These are phyloP conservation scores for Perca schrenkii DNA, from an alignment of 2,113 vertebrate species.

Conservation along the genomic window DNA sequence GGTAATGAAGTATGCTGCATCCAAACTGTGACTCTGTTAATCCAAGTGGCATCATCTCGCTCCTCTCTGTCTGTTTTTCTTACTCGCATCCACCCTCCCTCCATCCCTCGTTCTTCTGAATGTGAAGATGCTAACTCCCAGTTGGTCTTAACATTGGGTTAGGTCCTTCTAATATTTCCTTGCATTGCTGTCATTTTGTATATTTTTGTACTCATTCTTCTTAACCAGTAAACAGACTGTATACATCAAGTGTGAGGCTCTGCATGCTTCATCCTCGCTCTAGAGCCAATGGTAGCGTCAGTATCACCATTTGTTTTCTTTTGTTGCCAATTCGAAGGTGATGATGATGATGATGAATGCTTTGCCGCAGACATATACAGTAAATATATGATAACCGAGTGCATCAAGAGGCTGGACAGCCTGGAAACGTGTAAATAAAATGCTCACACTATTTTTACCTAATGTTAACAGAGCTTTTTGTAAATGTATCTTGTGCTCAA, in stretches of 20 bases:
- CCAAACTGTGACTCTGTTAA: constrained; percentile 69
- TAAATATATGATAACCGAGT: constrained; percentile 71
- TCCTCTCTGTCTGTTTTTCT: background rate
- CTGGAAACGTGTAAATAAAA: constrained; percentile 81
- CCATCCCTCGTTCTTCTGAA: constrained; percentile 61
- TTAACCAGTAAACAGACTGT: constrained; percentile 54
- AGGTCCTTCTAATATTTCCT: constrained; percentile 22
- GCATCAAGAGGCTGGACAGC: constrained; percentile 66
- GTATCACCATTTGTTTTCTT: constrained; percentile 50
- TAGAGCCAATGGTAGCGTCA: constrained; percentile 72
- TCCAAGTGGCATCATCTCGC: constrained; percentile 36
- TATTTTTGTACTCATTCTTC: constrained; percentile 78
- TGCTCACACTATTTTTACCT: constrained; percentile 83
- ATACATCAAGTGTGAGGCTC: constrained; percentile 52
- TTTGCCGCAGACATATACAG: constrained; percentile 58
- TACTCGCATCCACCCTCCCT: background rate
- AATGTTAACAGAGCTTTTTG: constrained; percentile 85
- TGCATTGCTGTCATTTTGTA: constrained; percentile 64
- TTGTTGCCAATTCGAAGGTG: constrained; percentile 67
- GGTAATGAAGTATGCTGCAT: constrained; percentile 70
- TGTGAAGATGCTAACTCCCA: constrained; percentile 64
- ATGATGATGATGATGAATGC: constrained; percentile 36
- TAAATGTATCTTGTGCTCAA: constrained; percentile 90
- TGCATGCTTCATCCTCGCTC: constrained; percentile 70
- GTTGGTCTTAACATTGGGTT: constrained; percentile 55